phyloP scores from a whole-genome alignment of 2,888 invertebrate species.

The Xylophagus ater region DNA sequence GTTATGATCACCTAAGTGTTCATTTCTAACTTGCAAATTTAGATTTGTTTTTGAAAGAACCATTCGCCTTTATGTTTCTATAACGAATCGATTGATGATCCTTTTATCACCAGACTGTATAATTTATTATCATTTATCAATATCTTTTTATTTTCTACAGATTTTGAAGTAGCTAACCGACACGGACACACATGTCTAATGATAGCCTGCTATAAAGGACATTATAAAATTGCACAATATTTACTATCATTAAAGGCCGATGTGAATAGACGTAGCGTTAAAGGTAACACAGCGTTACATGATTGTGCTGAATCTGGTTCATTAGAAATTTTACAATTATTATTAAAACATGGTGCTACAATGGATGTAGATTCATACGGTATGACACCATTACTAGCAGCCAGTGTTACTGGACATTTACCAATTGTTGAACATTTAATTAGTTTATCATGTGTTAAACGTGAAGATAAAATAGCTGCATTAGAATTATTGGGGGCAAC shows the following conservation, averaged over 20 bases:
- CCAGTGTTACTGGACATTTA: conserved; percentile 84
- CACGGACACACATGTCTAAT: conserved; percentile 95
- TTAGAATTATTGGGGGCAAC: conserved; percentile 87
- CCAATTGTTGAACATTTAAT: conserved; percentile 90
- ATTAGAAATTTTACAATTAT: conserved; percentile 78
- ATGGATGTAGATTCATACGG: conserved; percentile 94
- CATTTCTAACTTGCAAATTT: too few species aligned
- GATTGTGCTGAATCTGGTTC: conserved; percentile 96
- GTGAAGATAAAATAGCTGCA: conserved; percentile 77
- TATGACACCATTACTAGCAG: conserved; percentile 92
- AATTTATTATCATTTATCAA: too few species aligned
- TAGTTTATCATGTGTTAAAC: conserved; percentile 57
- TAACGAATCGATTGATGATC: too few species aligned
- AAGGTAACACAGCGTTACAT: conserved; percentile 89
- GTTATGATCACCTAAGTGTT: too few species aligned
- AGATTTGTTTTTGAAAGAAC: too few species aligned
- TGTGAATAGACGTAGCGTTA: conserved; percentile 85
- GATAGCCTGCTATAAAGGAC: conserved; percentile 96
- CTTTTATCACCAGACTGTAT: too few species aligned
- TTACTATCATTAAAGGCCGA: conserved; percentile 76
- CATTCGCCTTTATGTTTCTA: too few species aligned
- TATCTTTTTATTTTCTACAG: conserved; percentile 40
- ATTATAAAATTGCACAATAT: conserved; percentile 81
- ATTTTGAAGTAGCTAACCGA: conserved; percentile 91
- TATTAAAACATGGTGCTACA: conserved; percentile 75